Evolutionary conservation across 2,113 vertebrate species (phyloP).

Genomic region (Casuarius casuarius): DNA sequence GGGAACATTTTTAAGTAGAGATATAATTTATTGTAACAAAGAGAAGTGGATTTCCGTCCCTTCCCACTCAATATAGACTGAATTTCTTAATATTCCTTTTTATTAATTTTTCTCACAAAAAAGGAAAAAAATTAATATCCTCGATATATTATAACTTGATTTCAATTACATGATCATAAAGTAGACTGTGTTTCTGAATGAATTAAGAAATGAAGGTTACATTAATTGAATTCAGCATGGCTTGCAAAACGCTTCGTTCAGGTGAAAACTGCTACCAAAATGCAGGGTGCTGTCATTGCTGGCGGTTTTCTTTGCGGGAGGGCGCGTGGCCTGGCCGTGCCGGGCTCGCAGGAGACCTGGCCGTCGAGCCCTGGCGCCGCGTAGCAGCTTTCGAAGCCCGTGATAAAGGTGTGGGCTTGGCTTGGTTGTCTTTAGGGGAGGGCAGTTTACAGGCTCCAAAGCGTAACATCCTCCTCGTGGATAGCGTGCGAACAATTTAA

Average conservation of each 20-base stretch:
- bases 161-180: constrained; percentile 21
- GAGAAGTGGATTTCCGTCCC: constrained; percentile 3
- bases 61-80: background rate
- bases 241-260: background rate
- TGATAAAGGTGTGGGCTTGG: no score
- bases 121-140: background rate
- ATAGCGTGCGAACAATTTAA: no score
- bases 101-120: constrained; percentile 8
- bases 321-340: background rate
- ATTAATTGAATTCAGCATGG: background rate
- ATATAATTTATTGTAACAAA: background rate
- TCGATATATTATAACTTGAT: background rate
- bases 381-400: no score
- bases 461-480: no score
- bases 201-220: background rate
- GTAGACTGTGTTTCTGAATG: constrained; percentile 8
- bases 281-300: rapidly evolving
- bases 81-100: background rate
- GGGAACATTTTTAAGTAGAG: background rate
- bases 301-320: background rate
- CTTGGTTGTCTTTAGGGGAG: no score
- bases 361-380: no score
- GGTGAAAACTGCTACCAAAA: background rate
- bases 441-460: background rate
- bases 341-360: no score